Conservation (phyloP, 1,140 invertebrate species). For the Scaptomyza montana region DNA sequence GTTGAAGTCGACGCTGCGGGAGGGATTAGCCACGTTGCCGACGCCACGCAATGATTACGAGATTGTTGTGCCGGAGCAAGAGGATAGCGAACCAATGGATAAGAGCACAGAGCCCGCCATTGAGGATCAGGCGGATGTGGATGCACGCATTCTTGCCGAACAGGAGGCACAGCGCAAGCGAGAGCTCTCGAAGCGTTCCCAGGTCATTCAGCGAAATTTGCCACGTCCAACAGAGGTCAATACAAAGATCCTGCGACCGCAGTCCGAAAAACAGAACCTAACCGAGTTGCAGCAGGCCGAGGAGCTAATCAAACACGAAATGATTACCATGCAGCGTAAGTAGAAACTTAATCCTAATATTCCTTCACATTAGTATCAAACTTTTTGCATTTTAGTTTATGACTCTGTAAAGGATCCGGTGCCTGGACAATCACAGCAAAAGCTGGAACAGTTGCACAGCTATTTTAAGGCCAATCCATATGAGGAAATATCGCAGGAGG, state of each 20-base stretch:
- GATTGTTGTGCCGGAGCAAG: conserved; percentile 97
- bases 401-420: conserved; percentile 90
- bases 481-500: conserved; percentile 88
- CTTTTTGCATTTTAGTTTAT: conserved; percentile 85
- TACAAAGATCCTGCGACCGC: conserved; percentile 90
- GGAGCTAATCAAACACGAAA: conserved; percentile 98
- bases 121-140: conserved; percentile 96
- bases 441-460: conserved; percentile 83
- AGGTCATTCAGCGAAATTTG: conserved; percentile 94
- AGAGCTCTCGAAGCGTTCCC: conserved; percentile 92
- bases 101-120: conserved; percentile 84
- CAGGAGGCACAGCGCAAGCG: conserved; percentile 65
- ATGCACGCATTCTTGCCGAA: conserved; percentile 86
- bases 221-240: conserved; percentile 96
- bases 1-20: conserved; percentile 89
- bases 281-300: conserved; percentile 97
- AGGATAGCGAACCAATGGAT: conserved; percentile 86
- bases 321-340: conserved; percentile 94
- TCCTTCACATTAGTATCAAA: background rate
- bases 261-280: conserved; percentile 89
- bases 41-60: conserved; percentile 98
- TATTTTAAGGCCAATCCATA: conserved; percentile 95
- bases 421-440: conserved; percentile 83
- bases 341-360: background rate
- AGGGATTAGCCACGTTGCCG: conserved; percentile 92